A percentile compares a stretch with the other conserved stretches of the same genome.
Evolutionary conservation across 2,888 invertebrate genomes (phyloP).

Genomic region (Cantharis rufa): DNA sequence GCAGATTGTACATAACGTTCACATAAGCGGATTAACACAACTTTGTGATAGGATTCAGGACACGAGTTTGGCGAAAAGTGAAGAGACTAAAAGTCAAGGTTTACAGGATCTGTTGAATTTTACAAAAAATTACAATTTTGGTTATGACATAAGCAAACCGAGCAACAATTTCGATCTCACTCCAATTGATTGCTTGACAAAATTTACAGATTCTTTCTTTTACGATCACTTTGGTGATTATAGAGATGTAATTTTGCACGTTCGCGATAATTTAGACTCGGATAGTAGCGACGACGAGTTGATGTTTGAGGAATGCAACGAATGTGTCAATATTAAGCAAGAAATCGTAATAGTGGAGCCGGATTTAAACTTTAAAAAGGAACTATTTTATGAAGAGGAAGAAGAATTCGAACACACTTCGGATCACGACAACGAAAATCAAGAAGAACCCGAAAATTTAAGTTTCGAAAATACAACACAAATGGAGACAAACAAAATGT

Average conservation of each 20-base stretch:
- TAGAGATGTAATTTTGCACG: constrained; percentile 45
- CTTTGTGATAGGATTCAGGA: constrained; percentile 22
- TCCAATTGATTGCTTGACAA: constrained; percentile 47
- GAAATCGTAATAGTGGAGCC: constrained; percentile 51
- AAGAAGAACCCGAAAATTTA: constrained; percentile 4
- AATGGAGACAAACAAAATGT: not conserved
- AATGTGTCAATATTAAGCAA: constrained; percentile 33
- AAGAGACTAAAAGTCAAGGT: constrained; percentile 35
- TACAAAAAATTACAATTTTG: constrained; percentile 51
- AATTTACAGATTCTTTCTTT: constrained; percentile 51
- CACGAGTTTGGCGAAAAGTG: constrained; percentile 15
- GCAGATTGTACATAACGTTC: constrained; percentile 22
- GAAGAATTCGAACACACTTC: constrained; percentile 35
- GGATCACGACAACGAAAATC: constrained; percentile 28
- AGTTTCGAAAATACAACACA: not conserved
- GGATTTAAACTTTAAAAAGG: constrained; percentile 45
- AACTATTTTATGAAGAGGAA: constrained; percentile 27
- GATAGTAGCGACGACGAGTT: constrained; percentile 23
- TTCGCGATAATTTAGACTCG: constrained; percentile 10
- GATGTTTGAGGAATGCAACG: constrained; percentile 41
- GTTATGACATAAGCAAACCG: constrained; percentile 42
- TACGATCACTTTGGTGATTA: constrained; percentile 50
- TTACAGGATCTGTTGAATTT: constrained; percentile 50
- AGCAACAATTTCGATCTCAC: constrained; percentile 45
- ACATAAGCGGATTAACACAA: constrained; percentile 24